Evolutionary conservation across 1,140 invertebrate genomes (phyloP).

Genomic region (Chelonus insularis): DNA sequence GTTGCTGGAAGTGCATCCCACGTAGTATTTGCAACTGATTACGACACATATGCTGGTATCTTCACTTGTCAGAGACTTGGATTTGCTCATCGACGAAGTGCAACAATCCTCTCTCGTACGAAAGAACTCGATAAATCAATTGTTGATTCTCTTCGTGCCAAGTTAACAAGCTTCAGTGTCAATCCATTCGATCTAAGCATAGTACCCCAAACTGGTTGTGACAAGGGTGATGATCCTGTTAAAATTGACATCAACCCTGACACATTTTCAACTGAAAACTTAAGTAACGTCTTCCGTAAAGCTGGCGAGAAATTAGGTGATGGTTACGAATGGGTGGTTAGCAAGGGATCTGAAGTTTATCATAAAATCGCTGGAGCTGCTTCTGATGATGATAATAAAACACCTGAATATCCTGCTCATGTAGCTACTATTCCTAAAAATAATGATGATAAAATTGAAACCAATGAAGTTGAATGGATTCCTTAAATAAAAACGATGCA

Average conservation of each 20-base stretch:
- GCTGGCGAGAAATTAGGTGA: conserved; percentile 73
- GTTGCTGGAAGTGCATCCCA: conserved; percentile 75
- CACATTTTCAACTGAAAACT: conserved; percentile 72
- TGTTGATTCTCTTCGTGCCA: conserved; percentile 70
- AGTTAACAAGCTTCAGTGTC: conserved; percentile 65
- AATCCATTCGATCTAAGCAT: conserved; percentile 76
- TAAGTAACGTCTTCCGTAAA: conserved; percentile 71
- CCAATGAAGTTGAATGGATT: conserved; percentile 58
- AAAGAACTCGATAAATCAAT: conserved; percentile 70
- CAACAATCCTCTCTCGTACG: conserved; percentile 74
- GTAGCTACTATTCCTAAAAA: neutral
- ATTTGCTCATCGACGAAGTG: conserved; percentile 74
- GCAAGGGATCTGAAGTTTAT: conserved; percentile 63
- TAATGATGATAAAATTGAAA: conserved; percentile 39
- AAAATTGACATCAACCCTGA: conserved; percentile 75
- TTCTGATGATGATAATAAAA: conserved; percentile 31
- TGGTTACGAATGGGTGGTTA: conserved; percentile 63
- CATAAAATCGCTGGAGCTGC: conserved; percentile 55
- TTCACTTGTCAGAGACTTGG: conserved; percentile 79
- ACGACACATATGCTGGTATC: conserved; percentile 72
- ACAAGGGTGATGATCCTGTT: conserved; percentile 63
- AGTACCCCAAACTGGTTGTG: conserved; percentile 71
- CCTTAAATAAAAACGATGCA: conserved; percentile 36
- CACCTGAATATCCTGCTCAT: conserved; percentile 20
- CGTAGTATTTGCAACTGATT: conserved; percentile 75